A percentile compares a stretch with the other conserved stretches of the same genome.
Evolutionary conservation across 2,888 invertebrate species (phyloP).

Genomic region (Cerceris ruficornis): DNA sequence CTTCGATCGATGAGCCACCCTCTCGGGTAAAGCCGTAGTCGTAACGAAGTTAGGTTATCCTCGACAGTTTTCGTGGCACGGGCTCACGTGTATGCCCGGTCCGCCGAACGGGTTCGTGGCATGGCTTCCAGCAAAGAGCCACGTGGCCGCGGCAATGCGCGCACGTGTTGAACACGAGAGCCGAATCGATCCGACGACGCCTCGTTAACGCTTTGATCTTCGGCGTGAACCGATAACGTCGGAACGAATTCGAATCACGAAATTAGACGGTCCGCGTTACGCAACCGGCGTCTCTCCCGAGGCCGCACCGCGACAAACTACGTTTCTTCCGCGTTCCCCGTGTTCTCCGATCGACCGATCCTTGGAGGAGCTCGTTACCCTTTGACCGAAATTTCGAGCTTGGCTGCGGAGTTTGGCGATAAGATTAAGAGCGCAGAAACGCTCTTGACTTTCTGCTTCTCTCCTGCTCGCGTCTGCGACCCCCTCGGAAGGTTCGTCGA

Average conservation of each 20-base stretch:
- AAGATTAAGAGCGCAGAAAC: constrained; percentile 56
- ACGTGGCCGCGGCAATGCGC: constrained; percentile 50
- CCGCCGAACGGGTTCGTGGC: constrained; percentile 21
- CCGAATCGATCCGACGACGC: constrained; percentile 44
- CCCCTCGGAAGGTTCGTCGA: background rate
- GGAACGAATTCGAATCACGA: constrained; percentile 30
- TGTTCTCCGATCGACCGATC: too few relatives aligned
- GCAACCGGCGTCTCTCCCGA: background rate
- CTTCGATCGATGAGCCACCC: background rate
- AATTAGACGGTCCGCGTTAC: constrained; percentile 18
- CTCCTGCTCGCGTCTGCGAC: background rate
- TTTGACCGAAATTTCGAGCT: too few relatives aligned
- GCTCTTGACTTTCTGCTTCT: constrained; percentile 67
- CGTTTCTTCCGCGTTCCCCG: too few relatives aligned
- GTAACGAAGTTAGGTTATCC: constrained; percentile 39
- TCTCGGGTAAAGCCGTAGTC: constrained; percentile 1
- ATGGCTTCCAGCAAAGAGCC: constrained; percentile 30
- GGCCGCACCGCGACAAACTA: too few relatives aligned
- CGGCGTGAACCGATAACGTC: constrained; percentile 8
- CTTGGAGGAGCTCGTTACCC: too few relatives aligned
- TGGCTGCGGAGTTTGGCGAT: constrained; percentile 48
- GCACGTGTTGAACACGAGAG: constrained; percentile 57
- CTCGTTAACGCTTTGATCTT: constrained; percentile 55
- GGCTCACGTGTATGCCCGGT: constrained; percentile 52
- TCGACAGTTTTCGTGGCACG: constrained; percentile 32